Evolutionary conservation across 1,140 invertebrate species (phyloP).

Genomic region (Lerema accius): DNA sequence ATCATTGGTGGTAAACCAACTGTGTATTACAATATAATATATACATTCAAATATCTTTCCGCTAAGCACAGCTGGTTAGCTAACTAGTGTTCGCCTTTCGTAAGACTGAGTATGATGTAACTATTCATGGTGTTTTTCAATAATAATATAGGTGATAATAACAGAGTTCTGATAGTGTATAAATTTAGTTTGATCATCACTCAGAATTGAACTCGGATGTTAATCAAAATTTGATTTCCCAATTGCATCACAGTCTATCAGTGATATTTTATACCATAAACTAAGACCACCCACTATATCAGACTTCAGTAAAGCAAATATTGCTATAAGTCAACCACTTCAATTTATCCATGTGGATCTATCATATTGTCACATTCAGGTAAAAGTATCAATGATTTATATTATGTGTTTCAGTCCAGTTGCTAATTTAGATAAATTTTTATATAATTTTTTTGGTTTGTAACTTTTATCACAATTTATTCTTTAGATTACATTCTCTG

Average conservation of each 20-base stretch:
- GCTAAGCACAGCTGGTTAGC: neutral
- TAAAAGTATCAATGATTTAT: neutral
- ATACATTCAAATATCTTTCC: slow-evolving; percentile 5
- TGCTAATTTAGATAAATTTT: neutral
- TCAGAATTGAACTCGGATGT: slow-evolving; percentile 12
- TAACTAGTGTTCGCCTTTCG: slow-evolving; percentile 15
- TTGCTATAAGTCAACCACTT: neutral
- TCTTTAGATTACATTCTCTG: neutral
- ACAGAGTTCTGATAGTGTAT: slow-evolving; percentile 1
- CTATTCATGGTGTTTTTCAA: slow-evolving; percentile 14
- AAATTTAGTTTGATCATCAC: slow-evolving; percentile 23
- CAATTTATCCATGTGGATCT: neutral
- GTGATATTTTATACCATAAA: slow-evolving; percentile 5
- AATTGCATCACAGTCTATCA: slow-evolving; percentile 7
- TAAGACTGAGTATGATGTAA: slow-evolving; percentile 15
- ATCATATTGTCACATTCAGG: neutral
- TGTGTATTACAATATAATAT: slow-evolving; percentile 11
- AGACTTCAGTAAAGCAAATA: neutral
- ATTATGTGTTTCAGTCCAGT: neutral
- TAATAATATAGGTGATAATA: slow-evolving; percentile 7
- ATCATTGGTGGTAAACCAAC: neutral
- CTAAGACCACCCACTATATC: neutral
- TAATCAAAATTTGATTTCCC: slow-evolving; percentile 8
- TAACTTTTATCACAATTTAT: neutral
- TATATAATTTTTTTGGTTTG: no score